Evolutionary conservation across 2,888 invertebrate genomes (phyloP), one percentile per base, ranked within the genome.

Genomic region (Drosophila affinis): DNA sequence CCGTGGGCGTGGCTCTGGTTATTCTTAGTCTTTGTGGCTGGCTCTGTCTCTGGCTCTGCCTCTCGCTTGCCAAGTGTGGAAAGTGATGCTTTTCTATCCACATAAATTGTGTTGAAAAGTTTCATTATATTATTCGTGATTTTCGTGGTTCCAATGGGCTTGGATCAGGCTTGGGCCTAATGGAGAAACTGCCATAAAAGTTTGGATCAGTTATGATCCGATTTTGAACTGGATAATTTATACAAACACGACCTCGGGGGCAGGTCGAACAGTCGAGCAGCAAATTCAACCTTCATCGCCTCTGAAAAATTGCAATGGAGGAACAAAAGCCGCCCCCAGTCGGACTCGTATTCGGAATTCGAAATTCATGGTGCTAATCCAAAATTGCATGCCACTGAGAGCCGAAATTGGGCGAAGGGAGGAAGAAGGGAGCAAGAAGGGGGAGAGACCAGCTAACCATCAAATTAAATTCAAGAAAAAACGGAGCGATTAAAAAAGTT

Each of bases 401-500:
- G 21, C 48, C 49, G 27, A 64, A 56, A 62, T 47, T 18, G 6
- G 18, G 24, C 24, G 45, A 21, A 21, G 21, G 32, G 10, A 45
- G 32, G 63, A 65, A 80, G 70, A 61, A 69, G 82, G 80, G 51
- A 48, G 24, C 3, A 21, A 21, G 63, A 65, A 80, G 70, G 21
- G 3, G 80, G 51, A 48, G 24, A 4, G 56, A 54, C 58, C 75
- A 72, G 65, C 78, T 72, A 75, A 63, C 72, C 78, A 80, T 78
- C 83, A 82, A 86, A 82, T 86, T 78, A 83, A 86, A 86, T 77
- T 80, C 86, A 82, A 82, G 81, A 86, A 86, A 82, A 80, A 85
- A 76, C 83, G 77, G 62, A 53, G 71, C 83, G 86, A 83, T 82
- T 82, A 85, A 80, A 80, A 77, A 82, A 80, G 55, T 72, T 82